Conservation (phyloP, 1,140 invertebrate genomes). For the Nephotettix cincticeps region DNA sequence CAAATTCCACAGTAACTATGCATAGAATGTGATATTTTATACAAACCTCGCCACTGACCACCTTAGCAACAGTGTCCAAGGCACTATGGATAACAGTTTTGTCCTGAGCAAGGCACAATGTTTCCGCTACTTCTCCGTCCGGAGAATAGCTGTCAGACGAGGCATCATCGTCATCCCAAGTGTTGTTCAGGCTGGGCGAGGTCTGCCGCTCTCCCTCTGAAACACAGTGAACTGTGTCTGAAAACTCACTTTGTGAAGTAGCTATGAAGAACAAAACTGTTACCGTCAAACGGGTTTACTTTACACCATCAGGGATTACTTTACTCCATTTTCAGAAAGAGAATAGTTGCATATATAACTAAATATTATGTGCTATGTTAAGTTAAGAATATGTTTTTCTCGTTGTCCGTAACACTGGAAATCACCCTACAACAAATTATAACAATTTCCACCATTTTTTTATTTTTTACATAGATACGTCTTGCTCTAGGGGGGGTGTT, state of each 20-base stretch:
- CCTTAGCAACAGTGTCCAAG: slow-evolving; percentile 72
- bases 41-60: slow-evolving; percentile 51
- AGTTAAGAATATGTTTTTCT: too few species aligned
- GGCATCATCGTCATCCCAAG: slow-evolving; percentile 56
- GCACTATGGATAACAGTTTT: slow-evolving; percentile 70
- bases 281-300: too few species aligned
- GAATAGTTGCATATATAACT: too few species aligned
- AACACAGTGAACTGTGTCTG: not conserved
- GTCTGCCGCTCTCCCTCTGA: slow-evolving; percentile 34
- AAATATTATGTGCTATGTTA: too few species aligned
- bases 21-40: too few species aligned
- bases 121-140: slow-evolving; percentile 57
- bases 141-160: slow-evolving; percentile 56
- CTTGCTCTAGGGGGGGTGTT: too few species aligned
- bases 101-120: slow-evolving; percentile 61
- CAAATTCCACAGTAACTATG: too few species aligned
- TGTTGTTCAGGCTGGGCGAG: slow-evolving; percentile 32
- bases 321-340: too few species aligned
- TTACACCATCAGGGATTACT: not conserved
- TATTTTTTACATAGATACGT: too few species aligned
- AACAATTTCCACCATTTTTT: too few species aligned
- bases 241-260: slow-evolving; percentile 26
- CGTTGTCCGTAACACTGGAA: too few species aligned
- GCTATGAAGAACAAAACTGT: not conserved
- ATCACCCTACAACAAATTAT: too few species aligned